Percentiles rank a stretch among this genome's conserved stretches.
These are phyloP conservation scores for Neodiprion lecontei DNA, from an alignment of 1,140 invertebrate genomes.

Conservation along the genomic window DNA sequence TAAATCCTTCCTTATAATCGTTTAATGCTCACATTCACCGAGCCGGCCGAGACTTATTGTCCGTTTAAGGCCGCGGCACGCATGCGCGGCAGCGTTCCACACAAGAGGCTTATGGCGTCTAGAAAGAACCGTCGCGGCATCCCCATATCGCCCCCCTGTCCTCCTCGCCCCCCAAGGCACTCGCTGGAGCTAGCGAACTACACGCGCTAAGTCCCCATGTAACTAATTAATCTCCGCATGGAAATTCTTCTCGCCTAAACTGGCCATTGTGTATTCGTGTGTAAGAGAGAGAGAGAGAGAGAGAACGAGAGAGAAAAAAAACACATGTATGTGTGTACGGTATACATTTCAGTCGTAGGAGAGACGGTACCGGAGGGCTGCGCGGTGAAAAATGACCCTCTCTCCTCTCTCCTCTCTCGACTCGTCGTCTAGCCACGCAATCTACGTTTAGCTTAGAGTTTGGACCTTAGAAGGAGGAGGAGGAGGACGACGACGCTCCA, in stretches of 20 bases:
- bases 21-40: slow-evolving; percentile 52
- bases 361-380: neutral
- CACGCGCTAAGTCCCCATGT: slow-evolving; percentile 28
- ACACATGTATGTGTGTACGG: too few species aligned
- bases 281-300: too few species aligned
- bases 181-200: neutral
- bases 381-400: neutral
- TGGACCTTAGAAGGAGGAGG: too few species aligned
- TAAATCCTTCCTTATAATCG: slow-evolving; percentile 47
- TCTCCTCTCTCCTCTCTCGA: too few species aligned
- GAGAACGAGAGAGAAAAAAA: too few species aligned
- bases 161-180: neutral
- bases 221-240: slow-evolving; percentile 52
- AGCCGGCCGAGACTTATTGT: slow-evolving; percentile 37
- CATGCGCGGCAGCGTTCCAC: slow-evolving; percentile 47
- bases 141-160: neutral
- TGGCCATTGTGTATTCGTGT: neutral
- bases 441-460: too few species aligned
- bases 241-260: slow-evolving; percentile 33
- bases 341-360: too few species aligned
- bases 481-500: too few species aligned
- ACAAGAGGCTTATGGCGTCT: slow-evolving; percentile 34
- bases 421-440: too few species aligned
- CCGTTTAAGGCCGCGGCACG: slow-evolving; percentile 43
- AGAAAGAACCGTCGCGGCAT: too few species aligned